Conservation (phyloP, 2,888 invertebrate species). For the Cephus rjabovi region DNA sequence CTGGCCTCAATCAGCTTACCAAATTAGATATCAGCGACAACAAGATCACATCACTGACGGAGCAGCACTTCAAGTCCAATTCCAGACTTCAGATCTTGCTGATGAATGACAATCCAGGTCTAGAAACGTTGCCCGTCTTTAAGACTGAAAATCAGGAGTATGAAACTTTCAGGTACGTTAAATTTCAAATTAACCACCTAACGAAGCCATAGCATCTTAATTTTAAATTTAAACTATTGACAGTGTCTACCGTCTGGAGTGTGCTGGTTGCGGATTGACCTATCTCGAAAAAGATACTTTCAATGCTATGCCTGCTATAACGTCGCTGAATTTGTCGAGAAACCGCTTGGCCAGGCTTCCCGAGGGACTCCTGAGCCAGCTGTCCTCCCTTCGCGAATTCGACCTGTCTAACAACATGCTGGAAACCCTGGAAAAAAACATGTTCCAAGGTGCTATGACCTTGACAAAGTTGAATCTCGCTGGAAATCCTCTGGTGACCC, state of each 20-base stretch:
- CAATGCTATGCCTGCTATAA: constrained; percentile 78
- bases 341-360: constrained; percentile 67
- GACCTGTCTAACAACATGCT: constrained; percentile 81
- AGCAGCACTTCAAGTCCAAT: constrained; percentile 78
- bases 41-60: constrained; percentile 75
- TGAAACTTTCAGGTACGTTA: constrained; percentile 51
- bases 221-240: constrained; percentile 58
- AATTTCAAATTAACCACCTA: not conserved
- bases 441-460: constrained; percentile 76
- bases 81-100: constrained; percentile 77
- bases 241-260: constrained; percentile 78
- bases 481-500: constrained; percentile 76
- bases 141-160: constrained; percentile 68
- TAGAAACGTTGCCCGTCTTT: constrained; percentile 78
- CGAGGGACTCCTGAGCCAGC: constrained; percentile 56
- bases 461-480: constrained; percentile 77
- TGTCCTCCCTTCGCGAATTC: constrained; percentile 75
- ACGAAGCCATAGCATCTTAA: not conserved
- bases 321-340: constrained; percentile 75
- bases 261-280: constrained; percentile 79
- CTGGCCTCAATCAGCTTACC: constrained; percentile 74
- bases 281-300: constrained; percentile 75
- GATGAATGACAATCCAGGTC: constrained; percentile 77
- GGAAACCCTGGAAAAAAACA: constrained; percentile 71
- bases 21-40: constrained; percentile 82